Percentiles rank a stretch among this genome's conserved stretches.
These are phyloP conservation scores for Glyptemys insculpta DNA, from an alignment of 2,797 vertebrate species.

Conservation along the genomic window DNA sequence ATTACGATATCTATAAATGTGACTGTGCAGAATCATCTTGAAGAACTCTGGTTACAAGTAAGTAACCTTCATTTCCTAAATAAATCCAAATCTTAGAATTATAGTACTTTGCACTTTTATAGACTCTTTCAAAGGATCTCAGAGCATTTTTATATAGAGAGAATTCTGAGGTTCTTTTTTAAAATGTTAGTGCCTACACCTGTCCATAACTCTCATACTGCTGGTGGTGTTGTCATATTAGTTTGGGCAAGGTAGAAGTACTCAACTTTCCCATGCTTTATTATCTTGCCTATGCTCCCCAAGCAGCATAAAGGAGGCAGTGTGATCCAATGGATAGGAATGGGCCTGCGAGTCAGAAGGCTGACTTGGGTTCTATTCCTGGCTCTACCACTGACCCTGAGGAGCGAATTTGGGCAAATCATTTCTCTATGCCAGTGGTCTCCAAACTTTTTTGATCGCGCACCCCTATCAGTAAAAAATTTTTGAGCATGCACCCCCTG, in stretches of 20 bases:
- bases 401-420: not conserved
- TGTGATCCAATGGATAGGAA: not conserved
- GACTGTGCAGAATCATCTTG: not conserved
- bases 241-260: not conserved
- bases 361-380: not conserved
- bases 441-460: no score
- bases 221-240: not conserved
- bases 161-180: fast-evolving
- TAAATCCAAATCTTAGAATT: no score
- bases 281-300: not conserved
- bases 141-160: no score
- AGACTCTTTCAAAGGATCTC: no score
- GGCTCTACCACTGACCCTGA: not conserved
- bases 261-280: not conserved
- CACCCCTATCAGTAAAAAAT: no score
- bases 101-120: no score
- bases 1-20: not conserved
- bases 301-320: not conserved
- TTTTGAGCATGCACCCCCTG: no score
- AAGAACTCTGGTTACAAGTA: no score
- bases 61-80: no score
- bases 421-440: not conserved
- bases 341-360: not conserved
- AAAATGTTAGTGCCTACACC: not conserved
- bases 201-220: fast-evolving